phyloP scores from a whole-genome alignment of 2,888 invertebrate species.

The Scaptomyza caliginosa region DNA sequence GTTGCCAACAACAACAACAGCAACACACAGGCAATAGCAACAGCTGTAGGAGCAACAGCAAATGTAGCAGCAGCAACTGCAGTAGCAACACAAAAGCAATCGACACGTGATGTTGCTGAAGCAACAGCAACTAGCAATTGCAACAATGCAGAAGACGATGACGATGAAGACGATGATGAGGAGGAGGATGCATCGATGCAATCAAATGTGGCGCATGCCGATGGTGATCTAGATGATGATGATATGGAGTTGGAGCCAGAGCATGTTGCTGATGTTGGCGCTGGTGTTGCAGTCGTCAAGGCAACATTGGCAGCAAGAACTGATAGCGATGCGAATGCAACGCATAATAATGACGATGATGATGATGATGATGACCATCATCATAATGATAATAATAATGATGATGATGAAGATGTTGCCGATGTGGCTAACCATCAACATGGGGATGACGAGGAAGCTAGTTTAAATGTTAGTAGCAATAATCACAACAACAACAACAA shows the following conservation, averaged over 20 bases:
- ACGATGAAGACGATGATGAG: constrained; percentile 65
- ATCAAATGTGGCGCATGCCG: constrained; percentile 60
- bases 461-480: constrained; percentile 77
- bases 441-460: constrained; percentile 55
- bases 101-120: constrained; percentile 31
- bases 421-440: constrained; percentile 21
- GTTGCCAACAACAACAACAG: constrained; percentile 32
- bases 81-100: constrained; percentile 31
- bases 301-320: constrained; percentile 44
- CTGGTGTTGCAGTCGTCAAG: constrained; percentile 29
- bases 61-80: constrained; percentile 7
- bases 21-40: constrained; percentile 23
- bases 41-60: constrained; percentile 15
- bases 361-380: constrained; percentile 10
- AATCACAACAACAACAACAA: constrained; percentile 74
- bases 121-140: constrained; percentile 32
- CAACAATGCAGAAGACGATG: constrained; percentile 36
- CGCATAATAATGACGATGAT: constrained; percentile 12
- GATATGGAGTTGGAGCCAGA: constrained; percentile 63
- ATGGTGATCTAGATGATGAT: constrained; percentile 57
- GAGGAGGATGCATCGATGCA: constrained; percentile 70
- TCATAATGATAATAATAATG: constrained; percentile 12
- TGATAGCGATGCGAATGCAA: constrained; percentile 37
- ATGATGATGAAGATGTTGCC: constrained; percentile 12
- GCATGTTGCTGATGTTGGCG: constrained; percentile 34